Base-by-base conservation (phyloP, 2,888 invertebrate species). In the Polydrusus cervinus region DNA sequence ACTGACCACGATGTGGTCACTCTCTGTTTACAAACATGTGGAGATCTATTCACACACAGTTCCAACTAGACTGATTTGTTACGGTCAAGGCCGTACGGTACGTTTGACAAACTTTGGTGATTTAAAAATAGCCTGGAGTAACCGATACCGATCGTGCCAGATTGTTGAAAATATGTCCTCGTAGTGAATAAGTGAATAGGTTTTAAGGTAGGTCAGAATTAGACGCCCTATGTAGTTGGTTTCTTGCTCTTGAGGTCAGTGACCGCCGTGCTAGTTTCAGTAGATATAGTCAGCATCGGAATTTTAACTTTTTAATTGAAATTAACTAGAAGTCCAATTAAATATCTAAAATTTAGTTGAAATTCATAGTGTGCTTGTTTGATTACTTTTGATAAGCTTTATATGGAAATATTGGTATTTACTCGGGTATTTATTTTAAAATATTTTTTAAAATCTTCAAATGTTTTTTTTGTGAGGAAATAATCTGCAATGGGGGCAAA, bases 91-190 rank as follows among this genome's bases (percentile, higher is more conserved):
- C 38, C 70, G 71, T 71, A 57, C 71, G 67, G 64, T 34, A 69
- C 65, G 53, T 66, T 73, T 76, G 74, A 74, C 72, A 72, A 73
- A 64, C 51, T 71, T 71, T 71, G 30, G 53, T 53, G 62, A 57
- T 71, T 71, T 71, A 71, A 71, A 71, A 69, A 69, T 69, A 70
- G 62, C 70, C 49, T 43, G 43, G 49, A 61, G 47, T 62, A 38
- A 62, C 61, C 40, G 25, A 62, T 62, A 62, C 47, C 51, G 65
- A 65, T 30, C 47, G 47, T 38, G 34, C 34, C 49, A 51, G 65
- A 14, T 18, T 65, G 57, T 60, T 38, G 16, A 60, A 38, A 38
- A 38, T 60, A 18, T 60, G 57, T 60, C 38, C 57, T 60, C 57
- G 57, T 60, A 38, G 57, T 40, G n/a, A 30, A 13, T 53, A 30